A percentile compares a stretch with the other conserved stretches of the same genome.
Conservation (phyloP, 2,113 vertebrate species). For the Chaenogobius annularis region DNA sequence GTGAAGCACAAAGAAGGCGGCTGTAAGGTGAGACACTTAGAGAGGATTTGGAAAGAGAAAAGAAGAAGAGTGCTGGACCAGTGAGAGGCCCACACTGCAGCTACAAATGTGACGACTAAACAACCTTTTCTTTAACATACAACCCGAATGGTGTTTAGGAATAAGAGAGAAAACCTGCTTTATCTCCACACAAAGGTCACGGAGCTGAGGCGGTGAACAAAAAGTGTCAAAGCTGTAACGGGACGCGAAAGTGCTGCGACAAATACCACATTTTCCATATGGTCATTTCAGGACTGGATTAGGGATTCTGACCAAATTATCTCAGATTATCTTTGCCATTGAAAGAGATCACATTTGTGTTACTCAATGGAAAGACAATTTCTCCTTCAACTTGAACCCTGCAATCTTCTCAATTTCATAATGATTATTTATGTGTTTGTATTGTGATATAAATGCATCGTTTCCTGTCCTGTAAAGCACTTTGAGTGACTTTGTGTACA, state of each 20-base stretch:
- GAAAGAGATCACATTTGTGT: too few species aligned
- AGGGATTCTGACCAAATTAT: too few species aligned
- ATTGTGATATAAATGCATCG: too few species aligned
- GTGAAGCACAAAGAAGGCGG: slow-evolving; percentile 64
- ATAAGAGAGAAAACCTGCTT: slow-evolving; percentile 24
- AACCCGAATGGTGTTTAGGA: slow-evolving; percentile 47
- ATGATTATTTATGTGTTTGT: too few species aligned
- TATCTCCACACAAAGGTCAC: slow-evolving; percentile 39
- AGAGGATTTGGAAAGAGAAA: slow-evolving; percentile 63
- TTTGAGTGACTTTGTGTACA: too few species aligned
- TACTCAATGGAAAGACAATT: too few species aligned
- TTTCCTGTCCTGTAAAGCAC: too few species aligned
- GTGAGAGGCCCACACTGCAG: slow-evolving; percentile 64
- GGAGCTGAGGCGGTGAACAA: not conserved
- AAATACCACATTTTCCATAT: not conserved
- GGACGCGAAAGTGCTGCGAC: not conserved
- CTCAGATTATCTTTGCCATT: too few species aligned
- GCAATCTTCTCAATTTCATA: too few species aligned
- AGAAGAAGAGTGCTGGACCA: slow-evolving; percentile 42
- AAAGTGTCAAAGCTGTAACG: not conserved
- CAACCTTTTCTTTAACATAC: slow-evolving; percentile 63
- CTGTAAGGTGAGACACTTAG: slow-evolving; percentile 79
- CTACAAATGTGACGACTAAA: slow-evolving; percentile 72
- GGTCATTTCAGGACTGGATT: not conserved
- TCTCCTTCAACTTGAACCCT: too few species aligned